Base-by-base conservation (phyloP, 2,113 vertebrate genomes). In the Panurus biarmicus region DNA sequence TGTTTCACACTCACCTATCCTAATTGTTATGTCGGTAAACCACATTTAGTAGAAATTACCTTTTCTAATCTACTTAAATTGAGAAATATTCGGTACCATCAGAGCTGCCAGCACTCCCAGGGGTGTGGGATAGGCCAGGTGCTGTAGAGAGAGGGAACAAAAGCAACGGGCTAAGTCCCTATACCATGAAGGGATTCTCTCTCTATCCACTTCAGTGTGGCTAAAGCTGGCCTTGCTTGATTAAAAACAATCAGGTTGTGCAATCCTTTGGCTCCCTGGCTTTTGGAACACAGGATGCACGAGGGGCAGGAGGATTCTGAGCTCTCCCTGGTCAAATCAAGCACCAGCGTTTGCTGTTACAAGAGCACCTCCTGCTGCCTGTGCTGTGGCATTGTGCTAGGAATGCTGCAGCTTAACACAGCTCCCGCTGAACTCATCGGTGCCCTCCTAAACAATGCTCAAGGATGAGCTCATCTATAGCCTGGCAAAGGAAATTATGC, bases 341-440 rank as follows among this genome's bases (percentile, higher is more conserved):
- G 87, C 50, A 72, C 42, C 20, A 28, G 29, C 0, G 1, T 80
- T 93, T 70, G 79, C 89, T 96, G 70, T 65, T 92, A 72, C 94
- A 94, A 96, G 90, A 95, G 95, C 93, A 94, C 94, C 94, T 96
- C 90, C 95, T 97, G 61, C 94, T 94, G 93, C 48, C 56, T 72
- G 82, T 14, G 73, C 54, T 40, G 86, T 23, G 69, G 40, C 78
- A 92, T 2, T 88, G 70, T 56, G 20, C n/a, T 40, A 61, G 67
- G 73, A 72, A 66, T 45, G 56, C 29, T 73, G 61, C 23, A 56
- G n/a, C 47, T 60, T n/a, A 48, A 51, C 48, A 4, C 19, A 11
- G 36, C 42, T 72, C 45, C 28, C 12, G 38, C 58, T 19, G 58
- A 72, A 65, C n/a, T 44, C 48, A 81, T 7, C 38, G 36, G 57